Conservation (phyloP, 2,888 invertebrate species). For the Syritta pipiens region DNA sequence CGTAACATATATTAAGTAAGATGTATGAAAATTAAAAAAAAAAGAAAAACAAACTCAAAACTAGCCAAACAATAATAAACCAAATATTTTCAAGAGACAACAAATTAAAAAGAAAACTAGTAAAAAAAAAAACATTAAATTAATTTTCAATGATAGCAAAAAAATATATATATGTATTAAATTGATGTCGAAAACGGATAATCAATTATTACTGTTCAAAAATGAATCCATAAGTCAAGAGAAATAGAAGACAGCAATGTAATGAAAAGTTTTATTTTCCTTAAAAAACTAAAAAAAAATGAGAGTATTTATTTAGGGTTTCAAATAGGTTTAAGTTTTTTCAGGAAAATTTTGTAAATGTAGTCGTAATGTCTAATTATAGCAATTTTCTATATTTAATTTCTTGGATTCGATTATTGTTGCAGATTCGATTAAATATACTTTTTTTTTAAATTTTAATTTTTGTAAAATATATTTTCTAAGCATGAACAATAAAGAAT, state of each 20-base stretch:
- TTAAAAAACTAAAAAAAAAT: no score
- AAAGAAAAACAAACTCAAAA: no score
- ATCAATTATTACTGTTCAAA: not conserved
- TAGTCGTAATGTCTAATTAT: slow-evolving; percentile 8
- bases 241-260: not conserved
- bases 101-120: slow-evolving; percentile 31
- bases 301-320: slow-evolving; percentile 46
- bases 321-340: slow-evolving; percentile 40
- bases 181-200: slow-evolving; percentile 21
- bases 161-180: not conserved
- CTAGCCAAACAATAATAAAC: no score
- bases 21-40: not conserved
- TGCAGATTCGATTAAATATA: no score
- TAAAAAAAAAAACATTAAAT: not conserved
- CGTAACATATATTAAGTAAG: not conserved
- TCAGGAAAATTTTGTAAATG: slow-evolving; percentile 41
- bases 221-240: not conserved
- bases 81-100: slow-evolving; percentile 17
- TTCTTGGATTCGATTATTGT: no score
- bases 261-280: no score
- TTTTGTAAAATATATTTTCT: slow-evolving; percentile 34
- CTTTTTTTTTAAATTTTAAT: no score
- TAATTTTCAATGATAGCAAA: not conserved
- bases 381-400: slow-evolving; percentile 20
- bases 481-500: slow-evolving; percentile 47